phyloP scores from a whole-genome alignment of 2,888 invertebrate genomes.

The Troides aeacus region DNA sequence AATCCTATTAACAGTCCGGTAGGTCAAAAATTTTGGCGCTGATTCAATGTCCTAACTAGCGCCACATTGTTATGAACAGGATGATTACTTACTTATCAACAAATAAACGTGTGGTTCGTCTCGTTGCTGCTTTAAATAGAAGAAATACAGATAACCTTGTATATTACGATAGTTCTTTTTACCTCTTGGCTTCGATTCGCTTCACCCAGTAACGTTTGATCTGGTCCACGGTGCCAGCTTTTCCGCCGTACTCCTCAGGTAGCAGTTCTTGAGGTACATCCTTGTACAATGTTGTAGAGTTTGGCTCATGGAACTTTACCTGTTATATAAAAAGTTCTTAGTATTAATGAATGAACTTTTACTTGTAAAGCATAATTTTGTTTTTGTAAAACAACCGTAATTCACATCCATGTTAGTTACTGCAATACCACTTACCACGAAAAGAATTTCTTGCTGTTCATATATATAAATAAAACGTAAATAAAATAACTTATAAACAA shows the following conservation, averaged over 20 bases:
- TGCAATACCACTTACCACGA: no score
- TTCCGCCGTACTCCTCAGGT: slow-evolving; percentile 85
- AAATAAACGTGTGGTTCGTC: no score
- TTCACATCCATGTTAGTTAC: no score
- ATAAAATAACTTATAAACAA: no score
- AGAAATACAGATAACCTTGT: neutral
- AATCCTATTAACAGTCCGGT: no score
- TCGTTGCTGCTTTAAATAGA: neutral
- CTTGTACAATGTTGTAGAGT: slow-evolving; percentile 82
- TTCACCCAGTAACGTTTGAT: slow-evolving; percentile 83
- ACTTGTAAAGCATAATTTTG: neutral
- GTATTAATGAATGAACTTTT: neutral
- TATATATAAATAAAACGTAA: no score
- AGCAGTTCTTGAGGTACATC: slow-evolving; percentile 82
- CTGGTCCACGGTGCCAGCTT: slow-evolving; percentile 79
- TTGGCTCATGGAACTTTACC: slow-evolving; percentile 86
- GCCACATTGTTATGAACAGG: no score
- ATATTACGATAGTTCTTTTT: slow-evolving; percentile 28
- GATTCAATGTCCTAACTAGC: no score
- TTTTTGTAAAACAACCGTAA: no score
- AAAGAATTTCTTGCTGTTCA: no score
- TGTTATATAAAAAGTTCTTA: slow-evolving; percentile 42
- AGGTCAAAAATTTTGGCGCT: no score
- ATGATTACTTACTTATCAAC: no score
- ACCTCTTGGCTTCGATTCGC: slow-evolving; percentile 81